Conservation (phyloP, 2,797 vertebrate genomes). For the Brachymystax lenok region DNA sequence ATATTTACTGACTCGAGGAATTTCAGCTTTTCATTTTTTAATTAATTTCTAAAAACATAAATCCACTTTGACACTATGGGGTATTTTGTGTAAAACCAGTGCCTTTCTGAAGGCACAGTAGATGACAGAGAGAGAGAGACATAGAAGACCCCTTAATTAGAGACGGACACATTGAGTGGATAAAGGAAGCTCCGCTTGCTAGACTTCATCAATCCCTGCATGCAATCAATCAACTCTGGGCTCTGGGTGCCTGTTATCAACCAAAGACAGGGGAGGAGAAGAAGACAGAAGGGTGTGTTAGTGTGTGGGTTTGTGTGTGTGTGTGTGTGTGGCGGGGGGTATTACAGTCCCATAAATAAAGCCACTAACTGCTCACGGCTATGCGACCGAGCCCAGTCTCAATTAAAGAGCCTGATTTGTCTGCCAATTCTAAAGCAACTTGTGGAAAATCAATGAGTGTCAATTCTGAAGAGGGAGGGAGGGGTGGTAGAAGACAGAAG, state of each 20-base stretch:
- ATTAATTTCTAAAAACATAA: too few species aligned
- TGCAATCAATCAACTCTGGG: conserved; percentile 42
- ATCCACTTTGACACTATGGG: too few species aligned
- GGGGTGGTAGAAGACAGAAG: background rate
- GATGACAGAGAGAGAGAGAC: too few species aligned
- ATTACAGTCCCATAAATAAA: conserved; percentile 46
- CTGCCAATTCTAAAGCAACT: background rate
- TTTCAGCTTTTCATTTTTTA: too few species aligned
- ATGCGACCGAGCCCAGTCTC: background rate
- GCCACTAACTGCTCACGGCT: conserved; percentile 34
- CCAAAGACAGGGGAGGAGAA: background rate
- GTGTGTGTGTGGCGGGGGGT: background rate
- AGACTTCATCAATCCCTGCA: conserved; percentile 48
- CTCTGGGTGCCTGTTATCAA: conserved; percentile 28
- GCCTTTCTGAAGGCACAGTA: too few species aligned
- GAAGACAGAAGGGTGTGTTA: background rate
- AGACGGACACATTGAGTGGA: conserved; percentile 40
- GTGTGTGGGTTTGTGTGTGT: conserved; percentile 13
- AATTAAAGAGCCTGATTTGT: conserved; percentile 18
- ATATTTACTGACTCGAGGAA: too few species aligned
- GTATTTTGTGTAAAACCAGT: too few species aligned
- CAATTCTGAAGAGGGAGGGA: background rate
- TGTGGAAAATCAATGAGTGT: conserved; percentile 36
- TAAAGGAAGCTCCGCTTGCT: conserved; percentile 48
- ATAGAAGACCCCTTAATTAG: conserved; percentile 25